Conservation (phyloP, 2,113 vertebrate species). For the Delphinapterus leucas region DNA sequence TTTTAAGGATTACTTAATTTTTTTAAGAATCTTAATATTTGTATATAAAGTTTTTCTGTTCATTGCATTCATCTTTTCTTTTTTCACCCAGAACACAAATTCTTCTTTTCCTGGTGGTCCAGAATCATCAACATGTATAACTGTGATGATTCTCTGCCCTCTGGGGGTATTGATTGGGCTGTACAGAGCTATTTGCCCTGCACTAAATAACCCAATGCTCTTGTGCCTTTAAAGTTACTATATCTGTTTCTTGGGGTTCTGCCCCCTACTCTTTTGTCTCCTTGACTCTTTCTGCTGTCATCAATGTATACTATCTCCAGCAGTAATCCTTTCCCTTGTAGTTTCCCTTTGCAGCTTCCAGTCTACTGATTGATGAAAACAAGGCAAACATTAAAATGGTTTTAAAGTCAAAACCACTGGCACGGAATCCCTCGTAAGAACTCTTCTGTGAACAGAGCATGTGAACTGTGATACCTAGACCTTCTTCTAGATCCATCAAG, state of each 20-base stretch:
- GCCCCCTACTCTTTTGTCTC: background rate
- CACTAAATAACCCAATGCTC: background rate
- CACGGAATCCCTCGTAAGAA: background rate
- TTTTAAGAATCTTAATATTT: background rate
- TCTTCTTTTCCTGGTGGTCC: background rate
- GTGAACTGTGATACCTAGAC: background rate
- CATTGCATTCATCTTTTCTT: background rate
- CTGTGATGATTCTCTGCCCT: background rate
- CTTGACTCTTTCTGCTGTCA: background rate
- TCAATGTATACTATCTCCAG: background rate
- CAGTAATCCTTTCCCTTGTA: background rate
- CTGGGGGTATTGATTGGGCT: too few relatives aligned
- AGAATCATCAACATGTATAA: background rate
- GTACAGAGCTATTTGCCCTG: background rate
- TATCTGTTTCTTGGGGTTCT: background rate
- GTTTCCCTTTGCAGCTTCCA: background rate
- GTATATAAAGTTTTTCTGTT: background rate
- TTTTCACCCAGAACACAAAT: background rate
- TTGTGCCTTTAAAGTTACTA: background rate
- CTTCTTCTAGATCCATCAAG: background rate
- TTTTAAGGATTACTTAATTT: background rate
- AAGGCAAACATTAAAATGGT: background rate
- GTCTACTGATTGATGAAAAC: background rate
- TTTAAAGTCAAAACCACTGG: conserved; percentile 18
- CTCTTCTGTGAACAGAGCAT: background rate